These are phyloP conservation scores for Cottus gobio DNA, from an alignment of 2,113 vertebrate species.

Conservation along the genomic window DNA sequence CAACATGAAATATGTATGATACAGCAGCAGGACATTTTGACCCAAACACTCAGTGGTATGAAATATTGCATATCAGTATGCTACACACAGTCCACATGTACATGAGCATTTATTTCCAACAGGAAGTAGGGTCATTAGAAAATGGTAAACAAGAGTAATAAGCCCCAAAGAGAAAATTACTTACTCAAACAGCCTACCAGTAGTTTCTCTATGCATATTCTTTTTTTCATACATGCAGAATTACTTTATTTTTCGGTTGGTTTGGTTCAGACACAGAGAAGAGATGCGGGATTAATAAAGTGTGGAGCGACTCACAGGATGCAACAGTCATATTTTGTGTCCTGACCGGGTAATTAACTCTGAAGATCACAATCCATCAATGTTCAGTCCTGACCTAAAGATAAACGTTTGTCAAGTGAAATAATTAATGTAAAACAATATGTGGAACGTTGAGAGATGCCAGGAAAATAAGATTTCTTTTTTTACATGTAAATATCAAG, in stretches of 20 bases:
- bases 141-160: conserved; percentile 8
- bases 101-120: not conserved
- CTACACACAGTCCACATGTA: not conserved
- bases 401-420: not conserved
- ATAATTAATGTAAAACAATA: not conserved
- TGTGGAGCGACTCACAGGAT: not conserved
- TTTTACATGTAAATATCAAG: not conserved
- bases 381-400: not conserved
- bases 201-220: not conserved
- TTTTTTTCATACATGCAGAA: not conserved
- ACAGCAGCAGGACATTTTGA: conserved; percentile 19
- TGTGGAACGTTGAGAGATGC: not conserved
- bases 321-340: not conserved
- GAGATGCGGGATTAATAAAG: conserved; percentile 37
- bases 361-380: not conserved
- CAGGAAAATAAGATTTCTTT: not conserved
- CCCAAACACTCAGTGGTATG: not conserved
- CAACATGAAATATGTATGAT: conserved; percentile 55
- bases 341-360: conserved; percentile 38
- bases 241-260: not conserved
- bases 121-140: not conserved
- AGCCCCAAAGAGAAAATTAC: not conserved
- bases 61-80: not conserved
- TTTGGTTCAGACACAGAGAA: not conserved
- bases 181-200: not conserved